phyloP scores from a whole-genome alignment of 2,797 vertebrate genomes.

The Syngnathus acus region DNA sequence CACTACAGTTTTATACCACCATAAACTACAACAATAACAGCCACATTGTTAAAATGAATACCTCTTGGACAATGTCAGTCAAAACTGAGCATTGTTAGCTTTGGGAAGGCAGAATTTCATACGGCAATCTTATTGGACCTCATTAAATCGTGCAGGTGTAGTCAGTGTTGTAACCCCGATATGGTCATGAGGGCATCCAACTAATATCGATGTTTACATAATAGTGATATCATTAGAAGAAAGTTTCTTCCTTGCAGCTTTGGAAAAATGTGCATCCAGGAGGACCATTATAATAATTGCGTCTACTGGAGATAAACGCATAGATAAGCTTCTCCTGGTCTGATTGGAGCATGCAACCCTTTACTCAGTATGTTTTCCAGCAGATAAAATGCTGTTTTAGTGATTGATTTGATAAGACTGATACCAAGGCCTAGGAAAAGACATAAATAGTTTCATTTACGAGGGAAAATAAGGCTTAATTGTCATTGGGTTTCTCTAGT shows the following conservation, averaged over 20 bases:
- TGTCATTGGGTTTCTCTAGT: no score
- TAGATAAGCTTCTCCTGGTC: no score
- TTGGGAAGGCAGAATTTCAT: not conserved
- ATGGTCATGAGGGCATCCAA: not conserved
- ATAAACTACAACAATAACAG: not conserved
- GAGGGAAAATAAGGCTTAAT: no score
- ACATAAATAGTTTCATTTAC: no score
- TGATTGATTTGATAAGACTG: no score
- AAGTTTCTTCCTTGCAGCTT: not conserved
- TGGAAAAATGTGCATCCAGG: not conserved
- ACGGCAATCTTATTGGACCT: not conserved
- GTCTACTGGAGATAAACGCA: no score
- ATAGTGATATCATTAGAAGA: not conserved
- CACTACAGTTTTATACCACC: not conserved
- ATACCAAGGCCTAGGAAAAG: no score
- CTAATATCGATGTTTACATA: not conserved
- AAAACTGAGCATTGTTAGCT: not conserved
- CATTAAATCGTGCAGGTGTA: slow-evolving; percentile 1
- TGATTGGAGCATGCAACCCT: no score
- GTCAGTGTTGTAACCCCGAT: not conserved
- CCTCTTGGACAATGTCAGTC: not conserved
- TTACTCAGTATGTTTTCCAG: no score
- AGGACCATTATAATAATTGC: no score
- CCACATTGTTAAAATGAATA: not conserved
- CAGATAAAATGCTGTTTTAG: no score